phyloP scores from a whole-genome alignment of 2,113 vertebrate species.

The Fregata magnificens region DNA sequence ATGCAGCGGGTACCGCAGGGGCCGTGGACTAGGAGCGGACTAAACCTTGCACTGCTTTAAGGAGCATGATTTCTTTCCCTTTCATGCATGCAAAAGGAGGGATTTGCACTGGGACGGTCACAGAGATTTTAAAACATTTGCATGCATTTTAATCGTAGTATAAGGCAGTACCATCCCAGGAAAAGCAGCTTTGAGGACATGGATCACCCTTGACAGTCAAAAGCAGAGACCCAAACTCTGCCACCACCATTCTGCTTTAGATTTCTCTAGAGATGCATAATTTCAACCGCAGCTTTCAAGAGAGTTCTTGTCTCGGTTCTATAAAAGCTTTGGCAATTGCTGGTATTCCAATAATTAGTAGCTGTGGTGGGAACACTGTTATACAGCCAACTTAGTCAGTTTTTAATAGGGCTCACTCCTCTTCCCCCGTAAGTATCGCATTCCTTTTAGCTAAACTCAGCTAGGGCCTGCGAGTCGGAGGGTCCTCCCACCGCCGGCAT shows the following conservation, averaged over 20 bases:
- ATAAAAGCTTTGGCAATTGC: not conserved
- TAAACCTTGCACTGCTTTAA: not conserved
- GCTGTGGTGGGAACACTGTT: not conserved
- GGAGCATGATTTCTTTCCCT: not conserved
- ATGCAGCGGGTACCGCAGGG: fast-evolving
- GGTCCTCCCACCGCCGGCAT: not conserved
- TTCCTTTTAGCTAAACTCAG: conserved; percentile 2
- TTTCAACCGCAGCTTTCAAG: not conserved
- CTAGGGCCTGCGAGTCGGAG: not conserved
- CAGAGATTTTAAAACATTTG: not conserved
- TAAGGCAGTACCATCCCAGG: not conserved
- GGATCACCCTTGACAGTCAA: not conserved
- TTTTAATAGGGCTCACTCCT: not conserved
- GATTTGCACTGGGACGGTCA: not conserved
- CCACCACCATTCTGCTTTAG: not conserved
- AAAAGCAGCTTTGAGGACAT: not conserved
- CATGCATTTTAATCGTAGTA: not conserved
- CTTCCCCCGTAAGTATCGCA: not conserved
- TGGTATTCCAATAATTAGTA: not conserved
- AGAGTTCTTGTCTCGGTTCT: not conserved
- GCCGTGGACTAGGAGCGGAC: not conserved
- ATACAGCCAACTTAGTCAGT: not conserved
- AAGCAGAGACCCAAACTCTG: not conserved
- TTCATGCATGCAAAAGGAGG: not conserved
- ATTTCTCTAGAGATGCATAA: not conserved